Conservation (phyloP, 2,113 vertebrate genomes). For the Grammomys dolichurus region DNA sequence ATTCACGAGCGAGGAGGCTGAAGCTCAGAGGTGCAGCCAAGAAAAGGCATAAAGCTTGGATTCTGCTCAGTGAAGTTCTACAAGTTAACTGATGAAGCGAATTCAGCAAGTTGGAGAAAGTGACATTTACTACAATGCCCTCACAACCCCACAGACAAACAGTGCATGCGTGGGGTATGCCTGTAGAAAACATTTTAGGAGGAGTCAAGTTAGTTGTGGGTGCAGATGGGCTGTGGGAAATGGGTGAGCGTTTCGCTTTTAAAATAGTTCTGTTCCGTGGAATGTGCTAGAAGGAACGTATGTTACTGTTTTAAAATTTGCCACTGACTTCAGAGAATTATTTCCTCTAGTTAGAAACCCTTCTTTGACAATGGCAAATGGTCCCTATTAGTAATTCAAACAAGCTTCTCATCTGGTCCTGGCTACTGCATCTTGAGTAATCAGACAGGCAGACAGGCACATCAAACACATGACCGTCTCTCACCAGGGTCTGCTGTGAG, state of each 20-base stretch:
- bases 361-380: background rate
- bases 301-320: conserved; percentile 26
- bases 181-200: background rate
- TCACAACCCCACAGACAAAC: background rate
- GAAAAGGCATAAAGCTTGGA: background rate
- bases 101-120: background rate
- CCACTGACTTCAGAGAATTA: conserved; percentile 17
- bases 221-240: conserved; percentile 40
- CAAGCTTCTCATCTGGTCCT: conserved; percentile 10
- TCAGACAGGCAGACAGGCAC: background rate
- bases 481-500: background rate
- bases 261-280: background rate
- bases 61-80: background rate
- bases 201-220: background rate
- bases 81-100: background rate
- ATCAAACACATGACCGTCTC: background rate
- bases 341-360: conserved; percentile 34
- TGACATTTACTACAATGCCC: background rate
- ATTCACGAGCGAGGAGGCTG: background rate
- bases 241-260: background rate
- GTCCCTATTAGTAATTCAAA: conserved; percentile 42
- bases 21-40: conserved; percentile 15
- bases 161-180: background rate
- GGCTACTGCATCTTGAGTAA: background rate
- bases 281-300: conserved; percentile 35